Conservation (phyloP, 2,888 invertebrate genomes). For the Conus canariensis region DNA sequence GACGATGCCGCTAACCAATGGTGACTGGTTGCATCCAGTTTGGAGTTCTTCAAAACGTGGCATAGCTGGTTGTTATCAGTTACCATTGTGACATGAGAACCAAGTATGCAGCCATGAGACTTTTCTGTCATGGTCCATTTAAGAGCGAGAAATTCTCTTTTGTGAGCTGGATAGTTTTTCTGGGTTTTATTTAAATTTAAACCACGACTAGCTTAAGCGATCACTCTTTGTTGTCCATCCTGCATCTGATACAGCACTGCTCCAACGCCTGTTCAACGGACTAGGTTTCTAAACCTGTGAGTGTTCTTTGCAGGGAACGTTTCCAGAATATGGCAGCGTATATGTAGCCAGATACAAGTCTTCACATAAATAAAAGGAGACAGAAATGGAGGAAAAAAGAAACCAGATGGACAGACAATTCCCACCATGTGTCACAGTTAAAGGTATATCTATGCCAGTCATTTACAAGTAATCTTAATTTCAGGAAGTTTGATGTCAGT, state of each 20-base stretch:
- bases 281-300: no score
- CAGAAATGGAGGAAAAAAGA: no score
- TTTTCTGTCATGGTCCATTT: conserved; percentile 53
- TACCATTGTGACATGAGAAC: not conserved
- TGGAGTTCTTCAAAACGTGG: conserved; percentile 27
- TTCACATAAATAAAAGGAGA: no score
- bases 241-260: conserved; percentile 50
- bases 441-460: no score
- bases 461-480: no score
- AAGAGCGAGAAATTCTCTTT: conserved; percentile 47
- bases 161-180: conserved; percentile 49
- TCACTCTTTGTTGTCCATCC: conserved; percentile 39
- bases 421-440: no score
- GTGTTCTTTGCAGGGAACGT: no score
- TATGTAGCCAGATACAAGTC: no score
- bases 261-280: conserved; percentile 40
- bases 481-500: no score
- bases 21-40: conserved; percentile 28
- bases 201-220: conserved; percentile 48
- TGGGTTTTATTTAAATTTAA: conserved; percentile 45
- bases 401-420: no score
- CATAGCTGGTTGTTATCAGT: conserved; percentile 36
- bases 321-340: no score
- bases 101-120: conserved; percentile 29
- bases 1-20: not conserved